Evolutionary conservation across 1,140 invertebrate species (phyloP), one percentile per base, ranked within the genome.

Genomic region (Drosophila nigrodunni): DNA sequence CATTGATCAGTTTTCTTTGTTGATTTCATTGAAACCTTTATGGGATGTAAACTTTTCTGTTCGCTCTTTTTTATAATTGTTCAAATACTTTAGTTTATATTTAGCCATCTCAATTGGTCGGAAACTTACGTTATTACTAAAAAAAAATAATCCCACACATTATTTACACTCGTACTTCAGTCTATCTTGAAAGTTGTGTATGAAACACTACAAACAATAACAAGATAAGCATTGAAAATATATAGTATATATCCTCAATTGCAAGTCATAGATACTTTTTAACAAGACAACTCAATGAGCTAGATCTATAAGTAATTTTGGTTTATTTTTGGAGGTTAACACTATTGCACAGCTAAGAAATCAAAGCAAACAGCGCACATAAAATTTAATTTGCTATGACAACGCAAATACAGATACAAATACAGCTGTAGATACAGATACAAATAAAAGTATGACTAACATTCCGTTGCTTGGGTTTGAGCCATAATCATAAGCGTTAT

Each of bases 361-460:
- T 60, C 68, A 73, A 80, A 58, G 46, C 39, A 44, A 82, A 67
- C 65, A 34, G 13, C 52, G 58, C 74, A 81, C 78, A 82, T 78
- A 75, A 76, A 86, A 79, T 88, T 72, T 80, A 77, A 77, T 43
- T 52, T 25, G 35, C 52, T 39, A 47, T 54, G 67, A 74, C 65
- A 85, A 73, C 50, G n/a, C 57, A 55, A 58, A 58, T 43, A 69
- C 46, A 47, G 47, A 21, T 18, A 49, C 9, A 11, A 44, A 3
- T 13, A n/a, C 21, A 21, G 18, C 18, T 21, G 18, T 21, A 60
- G 9, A 15, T 21, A 66, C 10, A 69, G 18, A 62, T 50, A 41
- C 34, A 55, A 46, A 57, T 52, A 41, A 34, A 71, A 39, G 54
- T 60, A 18, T 34, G n/a, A 25, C n/a, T 18, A 35, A 13, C 43